Base-by-base conservation (phyloP, 2,888 invertebrate species). In the Acanthococcus lagerstroemiae region DNA sequence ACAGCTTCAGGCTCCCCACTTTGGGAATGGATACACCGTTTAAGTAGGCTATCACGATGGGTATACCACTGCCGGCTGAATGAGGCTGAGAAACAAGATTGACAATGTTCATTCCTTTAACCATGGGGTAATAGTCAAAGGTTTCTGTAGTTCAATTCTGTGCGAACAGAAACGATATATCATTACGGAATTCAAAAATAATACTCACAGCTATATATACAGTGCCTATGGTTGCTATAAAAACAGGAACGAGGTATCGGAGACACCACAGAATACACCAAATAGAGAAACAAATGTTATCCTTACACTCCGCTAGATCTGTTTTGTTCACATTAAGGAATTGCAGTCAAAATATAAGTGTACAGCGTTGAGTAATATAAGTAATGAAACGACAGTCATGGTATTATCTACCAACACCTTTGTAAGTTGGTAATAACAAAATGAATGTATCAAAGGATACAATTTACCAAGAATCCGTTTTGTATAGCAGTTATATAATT, bases 31-130 rank as follows among this genome's bases (percentile, higher is more conserved):
- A 81, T 4, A 83, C 79, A 24, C 83, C 83, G 74, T 83, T 83
- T 50, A 83, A 75, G 73, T 81, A 83, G 71, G 82, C 82, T 72
- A 83, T 83, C 27, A 83, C 81, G 70, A 81, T 81, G n/a, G 83
- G 83, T 67, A 83, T 82, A 30, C 83, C 83, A 72, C 81, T 82
- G 4, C 83, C 83, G 9, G 80, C 80, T 26, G 66, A 55, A 22
- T 55, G 45, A 17, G 66, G 66, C 56, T 66, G 22, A 55, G n/a
- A 24, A 26, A 48, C 9, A 50, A 50, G 6, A 21, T n/a, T 30
- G n/a, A n/a, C n/a, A n/a, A n/a, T n/a, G n/a, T n/a, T n/a, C n/a
- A n/a, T n/a, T n/a, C n/a, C n/a, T n/a, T n/a, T n/a, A n/a, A n/a
- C n/a, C n/a, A n/a, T n/a, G n/a, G n/a, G n/a, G n/a, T n/a, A n/a